phyloP scores from a whole-genome alignment of 2,888 invertebrate species.

The Zaprionus obscuricornis region DNA sequence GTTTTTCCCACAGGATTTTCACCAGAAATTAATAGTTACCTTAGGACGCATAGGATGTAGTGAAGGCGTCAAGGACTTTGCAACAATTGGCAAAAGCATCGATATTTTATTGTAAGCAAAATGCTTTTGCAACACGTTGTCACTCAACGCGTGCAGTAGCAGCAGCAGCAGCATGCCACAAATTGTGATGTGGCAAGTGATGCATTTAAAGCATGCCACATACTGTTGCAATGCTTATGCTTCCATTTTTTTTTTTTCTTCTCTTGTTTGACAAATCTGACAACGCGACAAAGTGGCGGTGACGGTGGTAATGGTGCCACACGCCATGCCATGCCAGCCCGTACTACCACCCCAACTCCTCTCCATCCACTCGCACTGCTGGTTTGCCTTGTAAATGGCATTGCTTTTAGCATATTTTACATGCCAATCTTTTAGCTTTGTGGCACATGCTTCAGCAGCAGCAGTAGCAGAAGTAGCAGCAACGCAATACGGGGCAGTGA shows the following conservation, averaged over 20 bases:
- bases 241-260: background rate
- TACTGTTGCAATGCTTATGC: conserved; percentile 15
- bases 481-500: conserved; percentile 11
- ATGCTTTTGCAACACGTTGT: too few species aligned
- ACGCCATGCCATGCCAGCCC: background rate
- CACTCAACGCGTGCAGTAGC: too few species aligned
- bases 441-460: conserved; percentile 18
- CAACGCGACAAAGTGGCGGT: conserved; percentile 71
- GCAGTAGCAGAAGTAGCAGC: background rate
- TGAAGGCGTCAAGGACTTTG: too few species aligned
- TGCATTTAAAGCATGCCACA: conserved; percentile 53
- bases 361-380: background rate
- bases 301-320: background rate
- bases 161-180: too few species aligned
- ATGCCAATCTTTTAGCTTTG: conserved; percentile 65
- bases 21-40: too few species aligned
- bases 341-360: background rate
- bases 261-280: conserved; percentile 75
- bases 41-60: too few species aligned
- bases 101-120: too few species aligned
- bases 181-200: conserved; percentile 44
- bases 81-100: too few species aligned
- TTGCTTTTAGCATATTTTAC: conserved; percentile 78
- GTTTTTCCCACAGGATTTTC: too few species aligned
- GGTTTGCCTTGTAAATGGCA: conserved; percentile 53